Base-by-base conservation (phyloP, 1,140 invertebrate species). In the Ctenoplectra terminalis region DNA sequence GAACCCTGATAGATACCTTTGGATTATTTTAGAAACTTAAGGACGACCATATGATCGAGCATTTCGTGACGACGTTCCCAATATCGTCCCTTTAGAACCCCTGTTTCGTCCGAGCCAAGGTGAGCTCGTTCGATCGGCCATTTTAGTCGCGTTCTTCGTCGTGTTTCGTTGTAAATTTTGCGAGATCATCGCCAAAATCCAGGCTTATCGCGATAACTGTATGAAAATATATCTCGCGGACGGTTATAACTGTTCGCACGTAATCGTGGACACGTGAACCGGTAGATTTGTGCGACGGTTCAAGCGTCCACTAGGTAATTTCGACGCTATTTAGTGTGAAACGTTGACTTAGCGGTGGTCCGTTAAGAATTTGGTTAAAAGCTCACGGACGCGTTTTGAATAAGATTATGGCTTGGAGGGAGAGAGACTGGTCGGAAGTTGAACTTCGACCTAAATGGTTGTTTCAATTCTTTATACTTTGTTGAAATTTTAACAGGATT, bases 281-380 rank as follows among this genome's bases (percentile, higher is more conserved):
- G n/a, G 13, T 2, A 20, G 17, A 23, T 56, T 72, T 20, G 6
- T 26, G 15, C 23, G 23, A 37, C 13, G 1, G n/a, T 52, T 54
- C 40, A 29, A 54, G 6, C 34, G n/a, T 40, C 26, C 23, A 40
- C 7, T 20, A 26, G 34, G 50, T 54, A 56, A 56, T 56, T 56
- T 43, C n/a, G 17, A 6, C 9, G 23, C 6, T 31, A 26, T 50
- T 52, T 15, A 17, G 6, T 11, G 46, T 23, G 29, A 37, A n/a
- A 70, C 48, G 29, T 31, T 34, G 20, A 20, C 23, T 17, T n/a
- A 34, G 13, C 2, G 20, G 48, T 31, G 20, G 11, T 8, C 11
- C 52, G 37, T 56, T 43, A 72, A 56, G 69, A 72, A 72, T 72
- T 56, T 29, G 17, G 69, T 56, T 56, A 43, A 56, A 56, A 72